Evolutionary conservation across 2,888 invertebrate species (phyloP), one percentile per base, ranked within the genome.

Genomic region (Parelbella ahira): DNA sequence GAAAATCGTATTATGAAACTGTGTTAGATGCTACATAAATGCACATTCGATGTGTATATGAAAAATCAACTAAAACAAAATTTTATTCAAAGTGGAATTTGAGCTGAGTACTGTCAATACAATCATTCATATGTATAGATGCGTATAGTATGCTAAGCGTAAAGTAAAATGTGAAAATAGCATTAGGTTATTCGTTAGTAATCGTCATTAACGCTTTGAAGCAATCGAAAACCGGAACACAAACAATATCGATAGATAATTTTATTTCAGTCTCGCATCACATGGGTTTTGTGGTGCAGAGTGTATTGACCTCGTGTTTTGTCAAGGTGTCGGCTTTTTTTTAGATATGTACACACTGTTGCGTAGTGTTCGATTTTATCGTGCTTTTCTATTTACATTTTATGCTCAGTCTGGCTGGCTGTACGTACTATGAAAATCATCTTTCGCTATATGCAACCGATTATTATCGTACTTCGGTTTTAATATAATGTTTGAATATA

Each of bases 251-350:
- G 11, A 63, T 21, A 43, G 36, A 36, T 36, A 20, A 19, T 13
- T 36, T 43, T 30, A 30, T 43, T 43, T 43, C 49, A 45, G 25
- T 49, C 64, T 69, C 64, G 70, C 72, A 81, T 83, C 84, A 83
- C 84, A 86, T 84, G 84, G 76, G 66, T 80, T 68, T 76, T 68
- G 68, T 69, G 68, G 55, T 58, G 72, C 71, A 67, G 82, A 82
- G 87, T 86, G 86, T 87, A 87, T 83, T 87, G 86, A 86, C 86
- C 87, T 87, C 86, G 83, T 86, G 84, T 86, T 84, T 86, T 86
- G 86, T 86, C 86, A 87, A 87, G 86, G 86, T 86, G 84, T 86
- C 86, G 75, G 83, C 82, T 82, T 86, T 86, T 60, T 82, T 86
- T 84, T 84, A 84, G 82, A 83, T 82, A 72, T 71, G 70, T 81